These are phyloP conservation scores for Catostomus latipinnis DNA, from an alignment of 2,797 vertebrate genomes.

Conservation along the genomic window DNA sequence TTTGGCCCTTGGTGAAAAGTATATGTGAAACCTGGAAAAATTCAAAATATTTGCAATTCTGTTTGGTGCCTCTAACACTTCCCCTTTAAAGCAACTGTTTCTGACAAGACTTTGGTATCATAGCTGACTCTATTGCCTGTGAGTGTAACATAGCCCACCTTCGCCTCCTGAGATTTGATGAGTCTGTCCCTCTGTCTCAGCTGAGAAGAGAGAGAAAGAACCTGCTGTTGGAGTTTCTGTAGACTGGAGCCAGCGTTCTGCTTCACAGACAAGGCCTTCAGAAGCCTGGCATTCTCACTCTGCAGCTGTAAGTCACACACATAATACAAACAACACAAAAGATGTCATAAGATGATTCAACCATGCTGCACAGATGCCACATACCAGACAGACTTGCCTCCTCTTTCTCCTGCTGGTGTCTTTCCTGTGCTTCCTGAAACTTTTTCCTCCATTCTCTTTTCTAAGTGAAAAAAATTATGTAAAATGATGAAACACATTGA, in stretches of 20 bases:
- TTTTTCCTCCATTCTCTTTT: slow-evolving; percentile 68
- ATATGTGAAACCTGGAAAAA: no score
- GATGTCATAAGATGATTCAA: slow-evolving; percentile 1
- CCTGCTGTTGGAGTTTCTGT: slow-evolving; percentile 57
- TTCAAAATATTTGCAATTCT: background rate
- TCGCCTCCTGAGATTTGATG: slow-evolving; percentile 67
- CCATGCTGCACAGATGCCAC: background rate
- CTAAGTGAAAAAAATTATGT: slow-evolving; percentile 61
- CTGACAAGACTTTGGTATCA: background rate
- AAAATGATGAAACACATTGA: background rate
- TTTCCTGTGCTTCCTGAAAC: slow-evolving; percentile 65
- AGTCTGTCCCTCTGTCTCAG: slow-evolving; percentile 66
- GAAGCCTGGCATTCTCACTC: slow-evolving; percentile 67
- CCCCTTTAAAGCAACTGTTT: background rate
- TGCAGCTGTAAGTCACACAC: slow-evolving; percentile 63
- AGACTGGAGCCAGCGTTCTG: slow-evolving; percentile 65
- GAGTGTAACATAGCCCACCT: slow-evolving; percentile 57
- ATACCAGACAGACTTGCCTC: slow-evolving; percentile 59
- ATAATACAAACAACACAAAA: slow-evolving; percentile 17
- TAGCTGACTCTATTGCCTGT: background rate
- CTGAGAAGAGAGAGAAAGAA: slow-evolving; percentile 57
- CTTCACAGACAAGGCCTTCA: slow-evolving; percentile 62
- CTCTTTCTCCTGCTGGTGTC: slow-evolving; percentile 63
- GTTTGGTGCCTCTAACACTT: background rate
- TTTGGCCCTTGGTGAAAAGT: no score